Evolutionary conservation across 2,797 vertebrate genomes (phyloP), one percentile per base, ranked within the genome.

Genomic region (Rhyacichthys aspro): DNA sequence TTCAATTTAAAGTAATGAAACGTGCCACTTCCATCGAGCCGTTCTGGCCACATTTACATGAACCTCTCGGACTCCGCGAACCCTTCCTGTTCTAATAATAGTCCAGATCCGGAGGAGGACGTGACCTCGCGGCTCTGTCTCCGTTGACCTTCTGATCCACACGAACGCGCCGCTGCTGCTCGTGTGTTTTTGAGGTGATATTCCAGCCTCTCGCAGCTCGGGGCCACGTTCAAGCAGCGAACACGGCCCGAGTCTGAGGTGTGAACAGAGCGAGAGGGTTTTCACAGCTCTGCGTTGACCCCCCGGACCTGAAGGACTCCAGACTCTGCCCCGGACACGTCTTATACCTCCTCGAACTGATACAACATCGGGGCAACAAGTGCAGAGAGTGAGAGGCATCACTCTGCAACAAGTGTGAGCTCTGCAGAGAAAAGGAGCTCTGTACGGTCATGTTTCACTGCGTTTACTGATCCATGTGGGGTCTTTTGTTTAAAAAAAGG

Each of bases 71-170:
- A 39, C n/a, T 43, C 60, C 14, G 41, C 52, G 47, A n/a, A 17
- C 8, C 10, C 18, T 19, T 49, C 46, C 28, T 1, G n/a, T 39
- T 62, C 45, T 73, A 66, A 70, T 76, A 67, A 48, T 63, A 44
- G 59, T 33, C 55, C 32, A 12, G 8, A 59, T 68, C 69, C 2
- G 55, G 62, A 78, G 74, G 67, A 72, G 69, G 77, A 59, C 9
- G 0, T 43, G 47, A 67, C 75, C 71, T 53, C 1, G 49, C 45
- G 60, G 64, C 58, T 59, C 57, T 33, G 68, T 67, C 44, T 73
- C 62, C 19, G 52, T 59, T 72, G 77, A 81, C 81, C 82, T 67
- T 2, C 0, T 48, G 71, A 70, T 59, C 70, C 57, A 38, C 14
- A 1, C 8, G 44, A 41, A 19, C 38, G 54, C 63, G 1, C 38